These are phyloP conservation scores for Talpa occidentalis DNA, from an alignment of 2,113 vertebrate genomes.

Conservation along the genomic window DNA sequence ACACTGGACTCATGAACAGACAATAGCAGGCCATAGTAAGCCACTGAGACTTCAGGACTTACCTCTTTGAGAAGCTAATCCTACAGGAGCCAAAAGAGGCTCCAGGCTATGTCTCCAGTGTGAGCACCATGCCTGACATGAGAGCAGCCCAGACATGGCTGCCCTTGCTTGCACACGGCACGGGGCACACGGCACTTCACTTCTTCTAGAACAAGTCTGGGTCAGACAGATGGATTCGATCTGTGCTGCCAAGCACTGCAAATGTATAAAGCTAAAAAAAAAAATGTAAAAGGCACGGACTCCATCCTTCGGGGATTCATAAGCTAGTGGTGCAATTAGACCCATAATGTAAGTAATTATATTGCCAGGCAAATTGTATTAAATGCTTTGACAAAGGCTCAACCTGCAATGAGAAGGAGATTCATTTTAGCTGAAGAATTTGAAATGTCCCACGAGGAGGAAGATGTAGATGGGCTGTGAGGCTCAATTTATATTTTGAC, in stretches of 20 bases:
- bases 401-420: neutral
- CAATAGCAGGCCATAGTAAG: neutral
- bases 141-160: neutral
- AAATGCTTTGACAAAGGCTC: constrained; percentile 25
- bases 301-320: neutral
- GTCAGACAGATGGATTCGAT: neutral
- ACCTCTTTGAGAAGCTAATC: neutral
- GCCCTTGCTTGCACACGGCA: neutral
- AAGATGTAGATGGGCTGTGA: neutral
- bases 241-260: neutral
- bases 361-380: neutral
- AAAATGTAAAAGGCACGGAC: neutral
- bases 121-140: neutral
- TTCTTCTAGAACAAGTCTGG: neutral
- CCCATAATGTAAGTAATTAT: constrained; percentile 15
- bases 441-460: neutral
- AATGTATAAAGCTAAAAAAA: neutral
- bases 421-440: neutral
- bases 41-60: neutral
- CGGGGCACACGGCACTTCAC: neutral
- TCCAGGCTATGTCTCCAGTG: neutral
- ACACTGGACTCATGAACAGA: neutral
- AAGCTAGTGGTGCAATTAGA: neutral
- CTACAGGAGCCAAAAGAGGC: neutral
- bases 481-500: neutral